Evolutionary conservation across 2,888 invertebrate genomes (phyloP), one percentile per base, ranked within the genome.

Genomic region (Leuctra nigra): DNA sequence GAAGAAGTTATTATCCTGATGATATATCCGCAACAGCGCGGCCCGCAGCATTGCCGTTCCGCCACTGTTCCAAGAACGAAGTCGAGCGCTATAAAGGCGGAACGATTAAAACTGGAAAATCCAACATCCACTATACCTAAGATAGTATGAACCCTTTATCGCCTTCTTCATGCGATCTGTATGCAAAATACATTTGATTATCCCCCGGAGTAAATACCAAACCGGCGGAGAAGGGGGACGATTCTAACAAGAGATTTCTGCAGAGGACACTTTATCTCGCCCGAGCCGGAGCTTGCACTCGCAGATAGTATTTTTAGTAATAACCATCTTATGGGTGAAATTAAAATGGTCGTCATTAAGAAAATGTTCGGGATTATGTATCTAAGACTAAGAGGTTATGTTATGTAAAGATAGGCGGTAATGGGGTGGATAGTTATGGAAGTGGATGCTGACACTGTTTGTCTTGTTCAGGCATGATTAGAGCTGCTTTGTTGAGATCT

Each of bases 131-230:
- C 41, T 57, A 47, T 47, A 47, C 25, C 47, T 54, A 57, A 55
- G 59, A 59, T 56, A 56, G 56, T 59, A 56, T 54, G 57, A 59
- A 57, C 59, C 59, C 59, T 59, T 59, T 59, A 59, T 59, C 59
- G 59, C 53, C 59, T 56, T 36, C 47, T 47, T 24, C 54, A 59
- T 59, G 59, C 54, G 59, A 59, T 59, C 57, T 57, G 57, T 59
- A 59, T 59, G 59, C 59, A 57, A 59, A 59, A 56, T 59, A 59
- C 59, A 59, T 59, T 59, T 59, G 59, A 59, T 59, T 59, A 59
- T 59, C 59, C 59, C 59, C 57, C 48, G 56, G 59, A 59, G 59
- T 59, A 59, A 59, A 59, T 59, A 59, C 59, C 59, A 50, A 58
- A 54, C 54, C 54, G 57, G 55, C 56, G 56, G 56, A 29, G 47